Base-by-base conservation (phyloP, 2,888 invertebrate species). In the Halictus ligatus region DNA sequence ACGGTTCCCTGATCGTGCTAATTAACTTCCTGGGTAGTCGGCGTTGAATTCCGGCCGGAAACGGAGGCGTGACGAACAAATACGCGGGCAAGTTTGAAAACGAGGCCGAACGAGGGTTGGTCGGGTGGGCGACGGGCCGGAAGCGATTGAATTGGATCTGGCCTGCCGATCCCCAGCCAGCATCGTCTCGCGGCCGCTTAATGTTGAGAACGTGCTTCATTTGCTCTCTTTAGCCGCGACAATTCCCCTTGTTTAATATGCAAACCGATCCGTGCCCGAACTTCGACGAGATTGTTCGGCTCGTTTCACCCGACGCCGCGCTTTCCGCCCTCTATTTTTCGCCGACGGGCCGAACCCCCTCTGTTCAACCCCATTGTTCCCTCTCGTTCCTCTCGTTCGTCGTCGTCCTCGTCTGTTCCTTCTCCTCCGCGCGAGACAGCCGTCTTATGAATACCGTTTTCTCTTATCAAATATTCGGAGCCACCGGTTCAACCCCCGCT, bases 221-320 rank as follows among this genome's bases (percentile, higher is more conserved):
- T 89, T 80, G 75, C 86, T 81, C 76, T 83, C 85, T 75, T 89
- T 84, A 80, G 75, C 67, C 71, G 64, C 75, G 80, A 79, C 85
- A 75, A 88, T 90, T 88, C 79, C 85, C 35, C 86, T 90, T 81
- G 90, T 85, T 90, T 90, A 87, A 89, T 90, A 90, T 89, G 90
- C 90, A 90, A 90, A 89, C 86, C 89, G 89, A 90, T 89, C 87
- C 85, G 46, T 78, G 85, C 83, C 54, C 84, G 67, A 84, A 87
- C 78, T 86, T 72, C 89, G 83, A 90, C 54, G 84, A 71, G 80
- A 85, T 89, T 90, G 88, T 87, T 84, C 84, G 78, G 78, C 67
- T 73, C 54, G 76, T 84, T 81, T 74, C 35, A 18, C 29, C 60
- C 60, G 2, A 21, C n/a, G 29, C 60, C 60, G 60, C 50, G 21